Evolutionary conservation across 2,113 vertebrate species (phyloP), one percentile per base, ranked within the genome.

Genomic region (Urocolius indicus): DNA sequence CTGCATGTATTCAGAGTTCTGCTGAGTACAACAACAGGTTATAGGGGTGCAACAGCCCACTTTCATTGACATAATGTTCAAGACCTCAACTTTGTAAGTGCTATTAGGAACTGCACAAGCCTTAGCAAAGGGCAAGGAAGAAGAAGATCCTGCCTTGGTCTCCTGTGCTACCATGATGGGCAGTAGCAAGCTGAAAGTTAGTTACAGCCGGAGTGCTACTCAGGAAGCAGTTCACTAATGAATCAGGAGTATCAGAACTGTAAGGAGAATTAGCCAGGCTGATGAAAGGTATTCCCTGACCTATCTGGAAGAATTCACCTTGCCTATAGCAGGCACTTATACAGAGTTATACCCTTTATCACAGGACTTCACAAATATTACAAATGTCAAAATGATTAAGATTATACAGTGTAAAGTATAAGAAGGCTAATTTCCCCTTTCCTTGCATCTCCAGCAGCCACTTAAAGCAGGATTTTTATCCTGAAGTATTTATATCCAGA

Each of bases 1-100:
- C 13, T 46, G 20, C 34, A 11, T 0, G 0, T 12, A 27, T 30
- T 49, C 2, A 0, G 32, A 75, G 26, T 26, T 26, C 32, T 24
- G 34, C 3, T 34, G 58, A 26, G 43, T 2, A 52, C 43, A 76
- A 18, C n/a, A 29, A 49, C 58, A 81, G 2, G 30, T 54, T 49
- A 4, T 6, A 27, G 43, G 13, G 6, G 20, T 45, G 5, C 30
- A 85, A 3, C 30, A 59, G 59, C 32, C 17, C 32, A 22, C 34
- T 30, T 5, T 3, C 55, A 49, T 38, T 51, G 66, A 32, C 24
- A 10, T 29, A 29, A 38, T 43, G 32, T 21, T 55, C 1, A 0
- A 69, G 46, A 18, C 17, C 18, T 79, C 62, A 74, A 13, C 24
- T 34, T 14, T 11, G 45, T 1, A 36, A 17, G 15, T 9, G 18